A percentile compares a stretch with the other conserved stretches of the same genome.
Evolutionary conservation across 2,797 vertebrate genomes (phyloP).

Genomic region (Pseudomugil gertrudae): DNA sequence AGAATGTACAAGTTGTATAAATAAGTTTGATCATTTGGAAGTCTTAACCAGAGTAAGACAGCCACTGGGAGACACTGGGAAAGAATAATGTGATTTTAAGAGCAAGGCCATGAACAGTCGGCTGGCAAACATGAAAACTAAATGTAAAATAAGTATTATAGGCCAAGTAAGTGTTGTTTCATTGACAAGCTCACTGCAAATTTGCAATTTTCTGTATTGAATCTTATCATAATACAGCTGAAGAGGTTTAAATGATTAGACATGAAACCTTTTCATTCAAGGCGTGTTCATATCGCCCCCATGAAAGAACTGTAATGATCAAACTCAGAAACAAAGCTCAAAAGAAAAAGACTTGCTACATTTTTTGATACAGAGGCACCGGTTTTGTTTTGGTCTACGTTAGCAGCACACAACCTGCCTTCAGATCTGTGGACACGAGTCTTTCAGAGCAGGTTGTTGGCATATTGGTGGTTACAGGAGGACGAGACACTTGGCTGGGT

Average conservation of each 20-base stretch:
- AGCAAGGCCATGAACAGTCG: not conserved
- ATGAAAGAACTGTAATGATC: not conserved
- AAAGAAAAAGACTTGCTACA: constrained; percentile 22
- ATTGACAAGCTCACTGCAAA: no score
- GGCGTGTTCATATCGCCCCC: not conserved
- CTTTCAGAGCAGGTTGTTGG: constrained; percentile 34
- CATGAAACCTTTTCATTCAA: not conserved
- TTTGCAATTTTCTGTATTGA: not conserved
- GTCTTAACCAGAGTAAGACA: not conserved
- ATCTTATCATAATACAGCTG: not conserved
- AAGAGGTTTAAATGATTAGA: not conserved
- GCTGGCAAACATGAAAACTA: not conserved
- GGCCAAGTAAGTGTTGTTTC: no score
- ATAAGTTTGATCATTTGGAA: not conserved
- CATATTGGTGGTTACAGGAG: constrained; percentile 36
- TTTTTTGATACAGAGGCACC: constrained; percentile 20
- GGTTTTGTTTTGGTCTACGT: constrained; percentile 23
- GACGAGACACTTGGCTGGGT: constrained; percentile 24
- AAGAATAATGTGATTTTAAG: not conserved
- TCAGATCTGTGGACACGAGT: constrained; percentile 44
- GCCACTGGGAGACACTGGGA: not conserved
- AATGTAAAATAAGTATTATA: not conserved
- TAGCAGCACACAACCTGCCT: constrained; percentile 66
- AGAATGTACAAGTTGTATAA: not conserved
- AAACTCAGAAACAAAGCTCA: not conserved